Base-by-base conservation (phyloP, 2,797 vertebrate species). In the Hephaestus fuliginosus region DNA sequence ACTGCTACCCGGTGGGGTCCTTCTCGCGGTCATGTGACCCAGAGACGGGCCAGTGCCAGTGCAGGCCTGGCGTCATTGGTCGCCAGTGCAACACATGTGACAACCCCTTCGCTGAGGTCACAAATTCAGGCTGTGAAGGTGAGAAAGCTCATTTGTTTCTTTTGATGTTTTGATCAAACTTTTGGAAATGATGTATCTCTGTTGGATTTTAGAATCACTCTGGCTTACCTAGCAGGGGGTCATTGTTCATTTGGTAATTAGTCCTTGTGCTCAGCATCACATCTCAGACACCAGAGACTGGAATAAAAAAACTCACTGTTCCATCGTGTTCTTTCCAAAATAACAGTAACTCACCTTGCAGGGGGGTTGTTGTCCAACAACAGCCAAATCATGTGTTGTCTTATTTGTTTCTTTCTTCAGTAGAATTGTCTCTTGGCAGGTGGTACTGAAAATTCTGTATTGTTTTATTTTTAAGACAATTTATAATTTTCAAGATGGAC, bases 1-100 rank as follows among this genome's bases (percentile, higher is more conserved):
- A 99, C 95, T 99, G 98, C 95, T 99, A 99, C 91, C 98, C 98
- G 0, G 95, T 98, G 81, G 98, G 98, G 86, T 99, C 98, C 84
- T 97, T 98, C 76, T 98, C 97, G 0, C 95, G 98, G 65, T 96
- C 98, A 68, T 99, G 98, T 52, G 97, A 98, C 90, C 94, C 91
- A 63, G 97, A 99, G 86, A 95, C 81, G 0, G 98, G 98, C 56
- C 97, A 97, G 77, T 99, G 98, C 91, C 96, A 97, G 89, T 99
- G 98, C 90, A 94, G 97, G 71, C 96, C 98, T 0, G 98, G 98
- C 0, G 98, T 98, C 87, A 99, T 99, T 1, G 97, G 98, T 25
- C 97, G 97, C 30, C 98, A 99, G 93, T 99, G 98, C 93, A 99
- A 99, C 87, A 81, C 93, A 70, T 99, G 98, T 5, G 98, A 99